These are phyloP conservation scores for Sipunculus nudus DNA, from an alignment of 2,888 invertebrate genomes.

Conservation along the genomic window DNA sequence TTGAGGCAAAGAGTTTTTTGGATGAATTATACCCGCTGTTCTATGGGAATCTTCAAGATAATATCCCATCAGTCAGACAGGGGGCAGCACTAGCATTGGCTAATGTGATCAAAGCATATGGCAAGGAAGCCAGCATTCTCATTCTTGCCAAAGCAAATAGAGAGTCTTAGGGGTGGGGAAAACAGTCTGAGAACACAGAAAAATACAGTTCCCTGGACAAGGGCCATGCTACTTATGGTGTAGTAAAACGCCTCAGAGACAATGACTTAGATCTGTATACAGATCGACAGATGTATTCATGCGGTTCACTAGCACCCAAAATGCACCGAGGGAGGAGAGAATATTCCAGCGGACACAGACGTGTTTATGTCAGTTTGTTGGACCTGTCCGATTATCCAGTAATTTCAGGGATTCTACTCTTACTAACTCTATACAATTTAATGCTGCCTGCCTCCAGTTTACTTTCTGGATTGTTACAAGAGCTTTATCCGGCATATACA, in stretches of 20 bases:
- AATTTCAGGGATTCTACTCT: too few species aligned
- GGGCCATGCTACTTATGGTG: constrained; percentile 67
- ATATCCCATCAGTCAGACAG: constrained; percentile 70
- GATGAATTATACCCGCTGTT: constrained; percentile 67
- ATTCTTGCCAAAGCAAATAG: too few species aligned
- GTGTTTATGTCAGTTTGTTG: too few species aligned
- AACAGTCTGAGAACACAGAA: constrained; percentile 66
- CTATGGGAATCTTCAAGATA: constrained; percentile 68
- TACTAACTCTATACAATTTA: too few species aligned
- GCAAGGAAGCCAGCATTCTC: too few species aligned
- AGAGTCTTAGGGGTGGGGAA: too few species aligned
- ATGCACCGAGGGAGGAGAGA: constrained; percentile 67
- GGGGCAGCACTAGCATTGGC: constrained; percentile 70
- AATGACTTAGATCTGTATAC: constrained; percentile 69
- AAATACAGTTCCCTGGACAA: constrained; percentile 64
- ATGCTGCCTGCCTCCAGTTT: too few species aligned
- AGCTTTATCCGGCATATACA: too few species aligned
- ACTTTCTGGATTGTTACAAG: too few species aligned
- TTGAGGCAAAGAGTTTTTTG: constrained; percentile 66
- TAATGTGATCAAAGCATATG: constrained; percentile 66
- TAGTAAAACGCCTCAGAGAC: constrained; percentile 67
- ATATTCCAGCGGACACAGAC: too few species aligned
- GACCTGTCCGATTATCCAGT: too few species aligned
- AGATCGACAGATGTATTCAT: constrained; percentile 70
- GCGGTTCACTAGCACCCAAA: constrained; percentile 70